phyloP scores from a whole-genome alignment of 2,113 vertebrate genomes.

The Macroglossus sobrinus region DNA sequence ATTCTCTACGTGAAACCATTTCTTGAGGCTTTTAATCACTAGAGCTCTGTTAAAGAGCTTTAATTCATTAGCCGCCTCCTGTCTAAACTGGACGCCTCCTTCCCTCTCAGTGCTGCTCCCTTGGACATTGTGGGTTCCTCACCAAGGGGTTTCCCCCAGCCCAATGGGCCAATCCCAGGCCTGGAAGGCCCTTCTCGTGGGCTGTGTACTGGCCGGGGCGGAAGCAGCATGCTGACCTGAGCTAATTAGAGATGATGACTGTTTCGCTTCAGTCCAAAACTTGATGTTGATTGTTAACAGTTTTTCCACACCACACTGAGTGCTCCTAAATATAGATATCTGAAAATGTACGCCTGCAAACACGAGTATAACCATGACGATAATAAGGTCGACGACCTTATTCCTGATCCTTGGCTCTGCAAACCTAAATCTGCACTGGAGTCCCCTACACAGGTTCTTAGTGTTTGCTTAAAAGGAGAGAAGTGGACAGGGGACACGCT shows the following conservation, averaged over 20 bases:
- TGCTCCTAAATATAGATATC: background rate
- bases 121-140: background rate
- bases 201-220: background rate
- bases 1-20: background rate
- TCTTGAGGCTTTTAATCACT: background rate
- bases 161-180: background rate
- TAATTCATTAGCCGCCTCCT: background rate
- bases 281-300: background rate
- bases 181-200: background rate
- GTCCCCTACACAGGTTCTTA: background rate
- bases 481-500: background rate
- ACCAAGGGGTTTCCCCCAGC: background rate
- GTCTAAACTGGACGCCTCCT: background rate
- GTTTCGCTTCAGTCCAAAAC: background rate
- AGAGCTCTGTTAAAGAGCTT: background rate
- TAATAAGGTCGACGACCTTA: background rate
- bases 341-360: background rate
- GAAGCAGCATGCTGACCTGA: background rate
- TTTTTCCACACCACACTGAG: background rate
- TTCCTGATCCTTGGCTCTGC: background rate
- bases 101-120: background rate
- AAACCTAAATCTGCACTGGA: background rate
- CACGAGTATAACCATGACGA: background rate
- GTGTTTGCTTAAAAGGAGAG: background rate
- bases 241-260: constrained; percentile 2